Base-by-base conservation (phyloP, 2,888 invertebrate species). In the Dolichopus griseipennis region DNA sequence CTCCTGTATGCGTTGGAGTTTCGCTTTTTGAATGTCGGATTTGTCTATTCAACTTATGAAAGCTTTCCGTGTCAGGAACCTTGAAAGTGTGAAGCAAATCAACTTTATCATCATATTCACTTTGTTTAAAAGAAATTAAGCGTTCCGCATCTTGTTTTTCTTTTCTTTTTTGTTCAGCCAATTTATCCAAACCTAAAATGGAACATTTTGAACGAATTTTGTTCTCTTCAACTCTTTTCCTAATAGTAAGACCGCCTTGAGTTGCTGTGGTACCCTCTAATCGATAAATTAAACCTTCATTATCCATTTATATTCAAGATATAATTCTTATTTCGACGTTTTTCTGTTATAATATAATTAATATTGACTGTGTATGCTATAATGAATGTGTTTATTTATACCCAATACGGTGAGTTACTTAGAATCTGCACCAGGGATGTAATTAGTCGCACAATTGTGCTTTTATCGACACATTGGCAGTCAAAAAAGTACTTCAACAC, bases 1-100 rank as follows among this genome's bases (percentile, higher is more conserved):
- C 97, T 6, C 96, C 97, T 0, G 96, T 95, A 76, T 97, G 89
- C 0, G 96, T 92, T 0, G 97, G 97, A 0, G 97, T 97, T 82
- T 97, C 97, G 75, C 90, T 90, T 74, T 89, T 87, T 15, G 89
- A 85, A 66, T 87, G 85, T 65, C 97, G 86, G 76, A 95, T 92
- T 78, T 92, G 89, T 65, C 91, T 75, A 43, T 75, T 78, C 2
- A 79, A 68, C 69, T 78, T 80, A 41, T 81, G 78, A 65, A 76
- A 76, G 74, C 75, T 77, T 67, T 75, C 76, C 7, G 75, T 77
- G 69, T 79, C 79, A 1, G 77, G 80, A 18, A 78, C 80, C 71
- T 81, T 81, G 65, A 81, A 81, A 2, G 78, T 75, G 20, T 18
- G 67, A 1, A 72, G 68, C 34, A 72, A 67, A n/a, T 71, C 71